phyloP scores from a whole-genome alignment of 2,797 vertebrate genomes.

The Melanitta fusca region DNA sequence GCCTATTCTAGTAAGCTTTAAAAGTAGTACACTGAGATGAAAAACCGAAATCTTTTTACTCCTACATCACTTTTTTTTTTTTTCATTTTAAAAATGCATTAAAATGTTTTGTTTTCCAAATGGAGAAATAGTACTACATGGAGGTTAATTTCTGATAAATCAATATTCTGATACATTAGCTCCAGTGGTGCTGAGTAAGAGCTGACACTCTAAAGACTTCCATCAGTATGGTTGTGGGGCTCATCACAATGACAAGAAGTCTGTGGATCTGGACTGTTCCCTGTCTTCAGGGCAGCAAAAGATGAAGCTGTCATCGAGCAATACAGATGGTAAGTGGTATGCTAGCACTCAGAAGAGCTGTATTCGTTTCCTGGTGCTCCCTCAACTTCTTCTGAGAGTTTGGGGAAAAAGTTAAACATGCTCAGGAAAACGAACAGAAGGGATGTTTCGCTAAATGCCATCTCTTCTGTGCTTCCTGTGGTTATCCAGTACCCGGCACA shows the following conservation, averaged over 20 bases:
- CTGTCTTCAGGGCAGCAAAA: neutral
- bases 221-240: neutral
- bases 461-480: neutral
- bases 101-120: neutral
- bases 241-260: neutral
- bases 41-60: neutral
- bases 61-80: neutral
- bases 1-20: neutral
- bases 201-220: neutral
- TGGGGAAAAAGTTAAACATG: neutral
- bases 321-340: neutral
- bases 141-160: neutral
- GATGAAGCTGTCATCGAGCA: neutral
- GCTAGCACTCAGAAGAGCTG: neutral
- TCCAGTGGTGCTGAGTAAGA: neutral
- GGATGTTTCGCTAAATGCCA: neutral
- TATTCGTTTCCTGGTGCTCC: neutral
- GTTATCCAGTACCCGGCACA: neutral
- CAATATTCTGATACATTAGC: neutral
- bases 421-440: neutral
- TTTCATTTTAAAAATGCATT: neutral
- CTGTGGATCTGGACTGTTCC: neutral
- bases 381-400: neutral
- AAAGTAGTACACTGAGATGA: neutral
- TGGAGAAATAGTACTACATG: neutral